Evolutionary conservation across 2,113 vertebrate species (phyloP).

Genomic region (Rutilus rutilus): DNA sequence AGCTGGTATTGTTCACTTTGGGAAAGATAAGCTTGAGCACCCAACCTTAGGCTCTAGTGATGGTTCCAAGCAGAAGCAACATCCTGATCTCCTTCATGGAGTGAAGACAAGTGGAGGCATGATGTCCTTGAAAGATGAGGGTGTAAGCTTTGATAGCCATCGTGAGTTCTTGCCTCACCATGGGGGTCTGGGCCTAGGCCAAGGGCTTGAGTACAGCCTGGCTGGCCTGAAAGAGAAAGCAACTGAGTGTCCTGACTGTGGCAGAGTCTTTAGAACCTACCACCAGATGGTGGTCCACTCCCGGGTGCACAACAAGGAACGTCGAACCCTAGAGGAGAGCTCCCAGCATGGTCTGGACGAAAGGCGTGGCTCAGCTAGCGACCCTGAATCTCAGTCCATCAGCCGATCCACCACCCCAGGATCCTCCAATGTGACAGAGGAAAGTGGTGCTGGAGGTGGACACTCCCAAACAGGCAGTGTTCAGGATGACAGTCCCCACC

Average conservation of each 20-base stretch:
- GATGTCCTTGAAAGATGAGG: conserved; percentile 89
- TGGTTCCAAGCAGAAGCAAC: conserved; percentile 92
- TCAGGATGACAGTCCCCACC: conserved; percentile 97
- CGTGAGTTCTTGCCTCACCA: conserved; percentile 92
- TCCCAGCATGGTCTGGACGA: conserved; percentile 87
- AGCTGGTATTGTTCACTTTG: conserved; percentile 81
- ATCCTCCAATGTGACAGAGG: conserved; percentile 96
- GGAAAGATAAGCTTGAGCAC: conserved; percentile 96
- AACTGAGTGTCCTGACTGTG: conserved; percentile 95
- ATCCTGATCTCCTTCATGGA: conserved; percentile 86
- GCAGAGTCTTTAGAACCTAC: conserved; percentile 95
- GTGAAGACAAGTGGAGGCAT: conserved; percentile 84
- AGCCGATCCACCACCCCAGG: conserved; percentile 97
- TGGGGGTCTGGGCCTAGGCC: conserved; percentile 77
- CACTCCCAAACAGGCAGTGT: conserved; percentile 95
- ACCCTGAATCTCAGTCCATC: conserved; percentile 97
- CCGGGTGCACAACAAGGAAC: conserved; percentile 92
- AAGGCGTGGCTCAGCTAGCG: conserved; percentile 93
- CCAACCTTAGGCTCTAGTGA: conserved; percentile 85
- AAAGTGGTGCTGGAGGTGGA: conserved; percentile 91
- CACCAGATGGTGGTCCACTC: conserved; percentile 99
- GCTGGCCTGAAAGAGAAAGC: conserved; percentile 90
- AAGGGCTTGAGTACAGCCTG: conserved; percentile 88
- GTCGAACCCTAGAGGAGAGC: conserved; percentile 84
- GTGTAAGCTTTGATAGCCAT: conserved; percentile 83